These are phyloP conservation scores for Chymomyza procnemis DNA, from an alignment of 2,888 invertebrate species.

Conservation along the genomic window DNA sequence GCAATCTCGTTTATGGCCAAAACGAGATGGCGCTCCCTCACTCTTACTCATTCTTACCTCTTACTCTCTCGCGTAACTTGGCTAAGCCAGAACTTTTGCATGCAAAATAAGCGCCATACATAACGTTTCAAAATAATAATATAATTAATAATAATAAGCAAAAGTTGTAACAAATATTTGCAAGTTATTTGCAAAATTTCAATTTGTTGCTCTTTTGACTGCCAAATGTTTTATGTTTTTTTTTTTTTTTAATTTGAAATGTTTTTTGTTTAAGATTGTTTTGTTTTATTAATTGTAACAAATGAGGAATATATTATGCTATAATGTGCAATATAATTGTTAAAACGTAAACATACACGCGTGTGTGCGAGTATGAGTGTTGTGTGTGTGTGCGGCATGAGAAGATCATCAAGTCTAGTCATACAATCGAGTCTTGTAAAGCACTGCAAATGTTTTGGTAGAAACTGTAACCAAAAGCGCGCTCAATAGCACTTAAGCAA, in stretches of 20 bases:
- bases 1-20: not conserved
- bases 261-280: not conserved
- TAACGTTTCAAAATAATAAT: no score
- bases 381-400: not conserved
- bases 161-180: not conserved
- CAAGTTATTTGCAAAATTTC: not conserved
- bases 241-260: not conserved
- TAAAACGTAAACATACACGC: not conserved
- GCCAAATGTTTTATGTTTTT: not conserved
- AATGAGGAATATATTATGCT: not conserved
- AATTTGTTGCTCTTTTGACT: not conserved
- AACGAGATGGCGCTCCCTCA: not conserved
- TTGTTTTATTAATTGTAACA: conserved; percentile 1
- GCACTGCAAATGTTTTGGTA: no score
- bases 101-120: not conserved
- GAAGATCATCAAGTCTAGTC: not conserved
- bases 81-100: not conserved
- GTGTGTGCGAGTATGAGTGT: not conserved
- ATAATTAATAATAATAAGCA: not conserved
- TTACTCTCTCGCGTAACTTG: not conserved
- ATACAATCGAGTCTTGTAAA: no score
- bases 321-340: not conserved
- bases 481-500: no score
- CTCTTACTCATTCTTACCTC: not conserved
- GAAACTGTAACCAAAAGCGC: no score